Evolutionary conservation across 2,888 invertebrate species (phyloP), one percentile per base, ranked within the genome.

Genomic region (Molorchus minor): DNA sequence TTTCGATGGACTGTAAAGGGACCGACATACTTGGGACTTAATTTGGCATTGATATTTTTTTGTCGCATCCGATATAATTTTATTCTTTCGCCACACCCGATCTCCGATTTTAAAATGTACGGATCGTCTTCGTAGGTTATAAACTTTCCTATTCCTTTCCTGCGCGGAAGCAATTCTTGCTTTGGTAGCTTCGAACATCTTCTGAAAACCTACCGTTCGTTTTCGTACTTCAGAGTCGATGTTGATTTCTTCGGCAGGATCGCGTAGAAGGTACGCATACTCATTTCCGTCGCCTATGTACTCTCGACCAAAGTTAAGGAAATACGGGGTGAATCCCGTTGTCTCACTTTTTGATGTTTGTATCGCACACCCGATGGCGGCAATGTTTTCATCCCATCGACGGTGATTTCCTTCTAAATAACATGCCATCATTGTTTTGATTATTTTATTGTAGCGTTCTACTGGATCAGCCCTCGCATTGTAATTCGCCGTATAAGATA

Each of bases 381-480:
- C 17, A 4, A 41, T 10, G 12, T 19, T 19, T 17, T 19, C 19
- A n/a, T 41, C 41, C 41, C 41, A 41, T 1, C 20, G 17, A 2
- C 41, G 41, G 8, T 41, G 41, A 20, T 41, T 41, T 2, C 20
- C 20, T 20, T 41, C 20, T 3, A 20, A 1, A 10, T 41, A 41
- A 19, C 2, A 1, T 0, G 41, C 17, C 2, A 41, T 41, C 46
- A 60, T 61, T 3, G 56, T 62, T 15, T 64, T 64, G 1, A 66
- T 21, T 7, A 62, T 58, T 13, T 61, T 40, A 38, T 68, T 52
- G 4, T 54, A 16, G 2, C 65, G 56, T 35, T 68, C 64, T 1
- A 59, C 58, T 0, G 65, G 61, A 21, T 66, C 64, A 0, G 55
- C 47, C 35, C 55, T 58, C 1, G 63, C 56, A 49, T 67, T 36